These are phyloP conservation scores for Ficedula albicollis DNA, from an alignment of 2,797 vertebrate genomes.

Conservation along the genomic window DNA sequence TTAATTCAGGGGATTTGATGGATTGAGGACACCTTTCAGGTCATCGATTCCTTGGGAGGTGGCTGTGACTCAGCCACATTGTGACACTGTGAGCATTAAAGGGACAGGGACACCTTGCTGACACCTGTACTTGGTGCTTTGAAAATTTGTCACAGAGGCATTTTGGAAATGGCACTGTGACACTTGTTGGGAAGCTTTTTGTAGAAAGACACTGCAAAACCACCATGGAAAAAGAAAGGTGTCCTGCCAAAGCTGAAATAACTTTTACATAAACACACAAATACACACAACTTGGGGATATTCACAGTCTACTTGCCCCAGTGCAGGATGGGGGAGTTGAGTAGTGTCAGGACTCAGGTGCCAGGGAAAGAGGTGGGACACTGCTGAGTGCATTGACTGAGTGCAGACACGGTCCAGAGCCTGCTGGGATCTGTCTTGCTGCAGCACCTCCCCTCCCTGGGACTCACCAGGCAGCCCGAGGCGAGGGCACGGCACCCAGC, in stretches of 20 bases:
- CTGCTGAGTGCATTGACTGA: not conserved
- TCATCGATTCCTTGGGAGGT: slow-evolving; percentile 4
- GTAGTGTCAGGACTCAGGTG: not conserved
- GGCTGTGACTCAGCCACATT: not conserved
- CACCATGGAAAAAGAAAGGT: not conserved
- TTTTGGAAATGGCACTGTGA: not conserved
- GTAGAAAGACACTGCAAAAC: not conserved
- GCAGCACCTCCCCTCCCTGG: not conserved
- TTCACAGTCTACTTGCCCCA: not conserved
- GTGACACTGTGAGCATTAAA: not conserved
- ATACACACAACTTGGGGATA: not conserved
- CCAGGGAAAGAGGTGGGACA: not conserved
- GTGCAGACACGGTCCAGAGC: not conserved
- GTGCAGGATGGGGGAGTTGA: not conserved
- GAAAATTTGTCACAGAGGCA: not conserved
- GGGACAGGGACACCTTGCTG: not conserved
- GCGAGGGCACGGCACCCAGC: not conserved
- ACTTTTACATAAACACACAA: not conserved
- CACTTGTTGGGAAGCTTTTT: not conserved
- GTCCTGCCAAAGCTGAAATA: not conserved
- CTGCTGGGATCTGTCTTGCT: not conserved
- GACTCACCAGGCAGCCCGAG: not conserved
- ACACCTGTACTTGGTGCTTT: not conserved
- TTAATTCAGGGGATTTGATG: slow-evolving; percentile 47
- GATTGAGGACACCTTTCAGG: slow-evolving; percentile 48